Conservation (phyloP, 2,113 vertebrate species). For the Pelodiscus sinensis region DNA sequence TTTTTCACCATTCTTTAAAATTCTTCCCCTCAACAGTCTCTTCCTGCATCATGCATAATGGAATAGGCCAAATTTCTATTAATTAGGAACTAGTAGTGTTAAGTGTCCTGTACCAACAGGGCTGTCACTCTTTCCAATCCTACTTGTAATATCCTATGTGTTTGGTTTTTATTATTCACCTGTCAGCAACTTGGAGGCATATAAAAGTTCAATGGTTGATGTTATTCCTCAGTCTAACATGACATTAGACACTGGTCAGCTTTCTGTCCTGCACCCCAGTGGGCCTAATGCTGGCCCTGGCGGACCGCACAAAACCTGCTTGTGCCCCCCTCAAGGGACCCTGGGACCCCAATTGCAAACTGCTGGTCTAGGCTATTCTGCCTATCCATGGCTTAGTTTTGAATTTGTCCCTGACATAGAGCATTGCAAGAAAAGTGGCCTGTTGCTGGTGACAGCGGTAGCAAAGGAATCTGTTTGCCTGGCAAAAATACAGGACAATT, state of each 20-base stretch:
- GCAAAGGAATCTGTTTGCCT: conserved; percentile 25
- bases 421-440: neutral
- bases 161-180: neutral
- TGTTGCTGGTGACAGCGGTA: neutral
- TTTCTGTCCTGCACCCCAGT: too few species aligned
- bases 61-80: conserved; percentile 1
- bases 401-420: conserved; percentile 49
- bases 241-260: neutral
- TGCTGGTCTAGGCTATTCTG: neutral
- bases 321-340: too few species aligned
- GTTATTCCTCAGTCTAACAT: neutral
- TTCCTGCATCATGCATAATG: neutral
- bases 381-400: conserved; percentile 55
- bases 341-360: too few species aligned
- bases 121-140: neutral
- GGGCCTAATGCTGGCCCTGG: too few species aligned
- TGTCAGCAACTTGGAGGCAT: neutral
- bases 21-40: conserved; percentile 20
- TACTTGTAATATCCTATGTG: neutral
- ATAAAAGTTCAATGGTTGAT: neutral
- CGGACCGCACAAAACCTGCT: too few species aligned
- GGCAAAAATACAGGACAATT: conserved; percentile 52
- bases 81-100: neutral
- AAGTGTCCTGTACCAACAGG: too few species aligned
- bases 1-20: conserved; percentile 35